Percentiles rank a stretch among this genome's conserved stretches.
These are phyloP conservation scores for Gallinago nigripennis DNA, from an alignment of 2,797 vertebrate species.

Conservation along the genomic window DNA sequence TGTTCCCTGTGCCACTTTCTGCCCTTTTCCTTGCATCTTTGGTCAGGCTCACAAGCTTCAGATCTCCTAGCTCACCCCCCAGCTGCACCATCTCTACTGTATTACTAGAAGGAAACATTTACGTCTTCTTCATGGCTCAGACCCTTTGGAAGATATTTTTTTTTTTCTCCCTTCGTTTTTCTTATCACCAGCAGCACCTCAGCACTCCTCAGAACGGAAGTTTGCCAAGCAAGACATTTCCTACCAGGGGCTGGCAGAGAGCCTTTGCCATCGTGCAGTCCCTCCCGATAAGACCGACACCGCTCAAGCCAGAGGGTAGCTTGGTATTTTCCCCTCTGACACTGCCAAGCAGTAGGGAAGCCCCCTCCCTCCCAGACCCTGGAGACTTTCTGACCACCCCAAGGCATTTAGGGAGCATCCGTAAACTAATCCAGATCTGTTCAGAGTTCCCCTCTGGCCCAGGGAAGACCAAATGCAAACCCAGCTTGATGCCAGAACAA, in stretches of 20 bases:
- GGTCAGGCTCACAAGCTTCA: rapidly evolving
- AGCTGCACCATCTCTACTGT: background rate
- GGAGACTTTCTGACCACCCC: background rate
- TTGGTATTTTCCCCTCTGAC: background rate
- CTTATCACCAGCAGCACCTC: background rate
- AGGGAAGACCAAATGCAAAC: background rate
- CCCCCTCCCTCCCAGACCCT: rapidly evolving
- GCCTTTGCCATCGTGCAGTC: rapidly evolving
- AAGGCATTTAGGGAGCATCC: background rate
- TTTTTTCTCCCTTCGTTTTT: background rate
- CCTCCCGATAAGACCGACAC: background rate
- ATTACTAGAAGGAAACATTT: background rate
- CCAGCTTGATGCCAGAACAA: constrained; percentile 33
- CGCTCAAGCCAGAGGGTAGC: background rate
- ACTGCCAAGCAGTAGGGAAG: background rate
- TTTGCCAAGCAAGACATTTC: background rate
- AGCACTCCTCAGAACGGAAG: rapidly evolving
- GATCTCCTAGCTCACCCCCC: background rate
- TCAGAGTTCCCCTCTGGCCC: background rate
- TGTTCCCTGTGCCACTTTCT: background rate
- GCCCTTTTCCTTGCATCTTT: background rate
- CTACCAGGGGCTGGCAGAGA: background rate
- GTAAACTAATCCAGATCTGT: background rate
- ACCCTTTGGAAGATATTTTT: background rate
- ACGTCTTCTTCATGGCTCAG: background rate